Conservation (phyloP, 1,140 invertebrate species). For the Oedothorax gibbosus region DNA sequence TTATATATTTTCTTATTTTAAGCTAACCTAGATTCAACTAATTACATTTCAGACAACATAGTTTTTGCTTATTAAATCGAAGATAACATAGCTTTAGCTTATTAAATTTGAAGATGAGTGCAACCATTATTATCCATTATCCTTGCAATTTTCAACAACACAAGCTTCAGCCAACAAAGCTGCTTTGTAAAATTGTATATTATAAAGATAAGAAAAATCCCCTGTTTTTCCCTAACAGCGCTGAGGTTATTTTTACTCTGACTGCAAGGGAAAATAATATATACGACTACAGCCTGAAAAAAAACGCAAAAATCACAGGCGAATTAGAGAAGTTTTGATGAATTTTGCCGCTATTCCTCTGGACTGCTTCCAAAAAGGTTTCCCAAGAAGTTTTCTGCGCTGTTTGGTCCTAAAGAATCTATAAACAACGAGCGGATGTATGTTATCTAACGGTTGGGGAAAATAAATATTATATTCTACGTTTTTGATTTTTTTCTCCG, state of each 20-base stretch:
- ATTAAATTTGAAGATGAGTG: too few relatives aligned
- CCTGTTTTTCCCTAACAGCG: slow-evolving; percentile 8
- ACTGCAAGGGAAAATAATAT: slow-evolving; percentile 46
- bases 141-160: too few relatives aligned
- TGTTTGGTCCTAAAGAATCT: slow-evolving; percentile 47
- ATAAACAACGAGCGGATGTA: slow-evolving; percentile 40
- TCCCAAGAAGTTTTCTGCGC: slow-evolving; percentile 34
- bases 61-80: too few relatives aligned
- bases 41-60: too few relatives aligned
- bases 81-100: too few relatives aligned
- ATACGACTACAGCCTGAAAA: slow-evolving; percentile 45
- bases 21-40: too few relatives aligned
- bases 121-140: too few relatives aligned
- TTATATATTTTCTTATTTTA: too few relatives aligned
- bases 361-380: slow-evolving; percentile 39
- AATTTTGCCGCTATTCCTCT: slow-evolving; percentile 55
- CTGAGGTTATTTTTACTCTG: slow-evolving; percentile 41
- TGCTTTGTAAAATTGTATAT: slow-evolving; percentile 19
- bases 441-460: slow-evolving; percentile 33
- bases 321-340: slow-evolving; percentile 59
- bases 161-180: slow-evolving; percentile 7
- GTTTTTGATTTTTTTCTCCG: slow-evolving; percentile 34
- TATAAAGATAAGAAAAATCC: slow-evolving; percentile 36
- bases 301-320: slow-evolving; percentile 53
- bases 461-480: slow-evolving; percentile 55